Conservation (phyloP, 2,113 vertebrate species). For the Bucco capensis region DNA sequence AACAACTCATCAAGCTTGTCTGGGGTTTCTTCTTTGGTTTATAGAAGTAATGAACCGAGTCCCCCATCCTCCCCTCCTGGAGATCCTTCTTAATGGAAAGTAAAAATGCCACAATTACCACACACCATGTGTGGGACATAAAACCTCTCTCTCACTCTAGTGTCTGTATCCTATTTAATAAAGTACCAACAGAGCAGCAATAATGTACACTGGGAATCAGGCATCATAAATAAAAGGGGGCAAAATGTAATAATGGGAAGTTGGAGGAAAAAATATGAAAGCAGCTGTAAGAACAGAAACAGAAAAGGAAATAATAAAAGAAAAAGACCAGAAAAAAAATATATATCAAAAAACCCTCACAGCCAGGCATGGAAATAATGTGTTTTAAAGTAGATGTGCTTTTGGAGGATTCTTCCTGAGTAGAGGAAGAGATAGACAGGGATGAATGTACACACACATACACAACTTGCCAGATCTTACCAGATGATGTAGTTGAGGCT, state of each 20-base stretch:
- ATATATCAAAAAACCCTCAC: no score
- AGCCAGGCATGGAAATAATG: background rate
- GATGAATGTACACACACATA: background rate
- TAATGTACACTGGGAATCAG: conserved; percentile 56
- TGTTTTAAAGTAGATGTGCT: conserved; percentile 4
- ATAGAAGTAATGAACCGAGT: conserved; percentile 64
- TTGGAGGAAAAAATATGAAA: conserved; percentile 42
- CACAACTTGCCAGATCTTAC: conserved; percentile 28
- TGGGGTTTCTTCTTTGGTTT: conserved; percentile 56
- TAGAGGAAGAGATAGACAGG: background rate
- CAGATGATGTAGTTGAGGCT: conserved; percentile 59
- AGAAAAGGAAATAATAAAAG: background rate
- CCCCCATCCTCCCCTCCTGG: conserved; percentile 56
- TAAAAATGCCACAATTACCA: conserved; percentile 75
- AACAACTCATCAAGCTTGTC: conserved; percentile 65
- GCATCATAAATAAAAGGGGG: conserved; percentile 56
- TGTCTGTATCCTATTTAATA: conserved; percentile 69
- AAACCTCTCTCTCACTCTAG: conserved; percentile 51
- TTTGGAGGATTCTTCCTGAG: background rate
- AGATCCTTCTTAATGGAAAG: conserved; percentile 69
- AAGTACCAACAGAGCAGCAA: conserved; percentile 69
- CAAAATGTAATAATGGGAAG: conserved; percentile 48
- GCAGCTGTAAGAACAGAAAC: conserved; percentile 28
- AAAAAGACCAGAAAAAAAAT: background rate
- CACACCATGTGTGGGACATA: conserved; percentile 70